Conservation (phyloP, 37 sponge, comb jelly and placozoan species). For the Hexactinellida sp. region DNA sequence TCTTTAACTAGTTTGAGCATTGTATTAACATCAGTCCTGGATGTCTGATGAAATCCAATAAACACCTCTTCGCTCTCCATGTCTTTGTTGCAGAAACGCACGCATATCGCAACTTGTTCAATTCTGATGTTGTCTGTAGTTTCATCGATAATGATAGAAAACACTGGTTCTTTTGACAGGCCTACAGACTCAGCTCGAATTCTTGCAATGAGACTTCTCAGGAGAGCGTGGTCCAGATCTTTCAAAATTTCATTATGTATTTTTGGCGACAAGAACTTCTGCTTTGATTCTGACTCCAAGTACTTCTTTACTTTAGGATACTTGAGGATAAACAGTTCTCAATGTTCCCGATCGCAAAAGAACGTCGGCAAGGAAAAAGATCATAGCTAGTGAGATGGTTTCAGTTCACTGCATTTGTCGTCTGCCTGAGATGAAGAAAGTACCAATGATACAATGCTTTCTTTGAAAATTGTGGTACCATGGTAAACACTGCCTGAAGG, state of each 20-base stretch:
- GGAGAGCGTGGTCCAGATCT: slow-evolving; percentile 2
- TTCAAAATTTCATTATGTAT: slow-evolving; percentile 10
- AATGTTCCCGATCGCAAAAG: too few species aligned
- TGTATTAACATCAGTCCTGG: slow-evolving; percentile 7
- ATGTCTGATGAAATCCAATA: slow-evolving; percentile 15
- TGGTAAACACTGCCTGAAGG: too few species aligned
- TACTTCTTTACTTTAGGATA: slow-evolving; percentile 11
- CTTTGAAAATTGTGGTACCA: too few species aligned
- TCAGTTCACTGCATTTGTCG: too few species aligned
- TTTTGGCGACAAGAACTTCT: not conserved
- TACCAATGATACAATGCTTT: too few species aligned
- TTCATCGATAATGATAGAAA: too few species aligned
- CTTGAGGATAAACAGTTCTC: not conserved
- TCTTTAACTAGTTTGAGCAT: slow-evolving; percentile 2
- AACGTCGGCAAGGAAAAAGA: too few species aligned
- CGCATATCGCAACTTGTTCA: slow-evolving; percentile 15
- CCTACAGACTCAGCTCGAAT: slow-evolving; percentile 11
- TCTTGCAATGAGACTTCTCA: slow-evolving; percentile 12
- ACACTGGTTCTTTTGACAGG: not conserved
- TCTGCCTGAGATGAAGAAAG: too few species aligned
- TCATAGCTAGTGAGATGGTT: too few species aligned
- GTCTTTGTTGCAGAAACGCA: slow-evolving; percentile 17
- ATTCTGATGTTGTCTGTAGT: slow-evolving; percentile 10
- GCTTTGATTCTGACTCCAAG: not conserved
- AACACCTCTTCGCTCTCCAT: slow-evolving; percentile 14